phyloP scores from a whole-genome alignment of 2,888 invertebrate species.

The Rotaria socialis region DNA sequence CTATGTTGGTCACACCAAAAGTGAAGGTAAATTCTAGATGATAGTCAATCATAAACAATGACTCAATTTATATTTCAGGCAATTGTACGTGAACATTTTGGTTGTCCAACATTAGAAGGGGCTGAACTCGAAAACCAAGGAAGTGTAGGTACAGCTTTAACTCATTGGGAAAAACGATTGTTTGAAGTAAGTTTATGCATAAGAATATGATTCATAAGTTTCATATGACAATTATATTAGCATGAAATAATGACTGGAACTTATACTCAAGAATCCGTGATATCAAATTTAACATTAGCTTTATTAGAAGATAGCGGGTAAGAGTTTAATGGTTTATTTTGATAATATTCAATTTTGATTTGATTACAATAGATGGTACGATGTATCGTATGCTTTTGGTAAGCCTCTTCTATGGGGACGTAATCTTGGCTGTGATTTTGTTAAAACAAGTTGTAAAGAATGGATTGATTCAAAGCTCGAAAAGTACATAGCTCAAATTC shows the following conservation, averaged over 20 bases:
- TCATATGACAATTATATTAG: conserved; percentile 61
- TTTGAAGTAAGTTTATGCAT: conserved; percentile 71
- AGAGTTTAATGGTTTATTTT: conserved; percentile 11
- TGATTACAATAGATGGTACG: conserved; percentile 66
- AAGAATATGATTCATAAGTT: background rate
- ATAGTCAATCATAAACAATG: too few species aligned
- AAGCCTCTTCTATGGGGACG: conserved; percentile 83
- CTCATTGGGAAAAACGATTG: conserved; percentile 97
- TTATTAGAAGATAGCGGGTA: conserved; percentile 94
- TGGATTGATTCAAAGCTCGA: conserved; percentile 80
- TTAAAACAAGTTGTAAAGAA: conserved; percentile 85
- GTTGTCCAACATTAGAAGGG: conserved; percentile 80
- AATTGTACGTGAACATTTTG: conserved; percentile 82
- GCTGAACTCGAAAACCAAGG: conserved; percentile 97
- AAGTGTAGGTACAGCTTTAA: conserved; percentile 88
- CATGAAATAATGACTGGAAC: conserved; percentile 99
- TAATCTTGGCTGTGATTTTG: conserved; percentile 85
- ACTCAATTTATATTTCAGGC: conserved; percentile 55
- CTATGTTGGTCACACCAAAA: conserved; percentile 83
- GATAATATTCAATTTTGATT: background rate
- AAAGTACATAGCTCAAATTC: conserved; percentile 61
- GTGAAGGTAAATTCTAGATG: conserved; percentile 65
- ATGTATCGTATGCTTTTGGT: conserved; percentile 76
- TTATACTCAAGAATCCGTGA: conserved; percentile 93
- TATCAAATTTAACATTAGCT: conserved; percentile 86